A percentile compares a stretch with the other conserved stretches of the same genome.
These are phyloP conservation scores for Sesamia nonagrioides DNA, from an alignment of 1,140 invertebrate genomes.

Conservation along the genomic window DNA sequence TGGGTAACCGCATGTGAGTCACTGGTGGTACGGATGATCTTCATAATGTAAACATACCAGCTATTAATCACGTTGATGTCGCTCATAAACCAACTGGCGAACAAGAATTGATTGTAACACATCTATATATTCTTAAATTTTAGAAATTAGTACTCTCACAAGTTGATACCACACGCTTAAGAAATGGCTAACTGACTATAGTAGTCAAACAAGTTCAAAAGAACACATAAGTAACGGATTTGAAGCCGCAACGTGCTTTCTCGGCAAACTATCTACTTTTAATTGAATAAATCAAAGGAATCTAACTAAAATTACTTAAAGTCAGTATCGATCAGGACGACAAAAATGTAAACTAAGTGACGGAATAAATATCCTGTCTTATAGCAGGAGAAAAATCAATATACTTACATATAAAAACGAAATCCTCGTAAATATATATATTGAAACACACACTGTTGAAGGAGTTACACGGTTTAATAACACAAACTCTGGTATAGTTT, in stretches of 20 bases:
- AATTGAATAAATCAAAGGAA: conserved; percentile 50
- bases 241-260: conserved; percentile 69
- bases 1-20: conserved; percentile 47
- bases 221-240: conserved; percentile 80
- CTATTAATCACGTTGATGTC: conserved; percentile 18
- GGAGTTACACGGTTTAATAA: conserved; percentile 54
- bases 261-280: conserved; percentile 62
- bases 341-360: conserved; percentile 14
- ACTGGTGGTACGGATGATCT: conserved; percentile 17
- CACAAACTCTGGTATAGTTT: conserved; percentile 58
- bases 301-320: background rate
- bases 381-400: conserved; percentile 62
- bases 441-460: conserved; percentile 57
- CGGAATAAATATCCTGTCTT: conserved; percentile 45
- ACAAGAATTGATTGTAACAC: conserved; percentile 47
- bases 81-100: conserved; percentile 37
- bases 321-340: background rate
- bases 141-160: conserved; percentile 17
- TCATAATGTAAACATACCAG: conserved; percentile 23
- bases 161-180: conserved; percentile 41
- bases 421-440: conserved; percentile 56
- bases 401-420: conserved; percentile 67
- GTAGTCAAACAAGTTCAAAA: conserved; percentile 79
- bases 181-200: conserved; percentile 59
- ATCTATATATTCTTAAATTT: conserved; percentile 1